These are phyloP conservation scores for Falco rusticolus DNA, from an alignment of 2,797 vertebrate species.

Conservation along the genomic window DNA sequence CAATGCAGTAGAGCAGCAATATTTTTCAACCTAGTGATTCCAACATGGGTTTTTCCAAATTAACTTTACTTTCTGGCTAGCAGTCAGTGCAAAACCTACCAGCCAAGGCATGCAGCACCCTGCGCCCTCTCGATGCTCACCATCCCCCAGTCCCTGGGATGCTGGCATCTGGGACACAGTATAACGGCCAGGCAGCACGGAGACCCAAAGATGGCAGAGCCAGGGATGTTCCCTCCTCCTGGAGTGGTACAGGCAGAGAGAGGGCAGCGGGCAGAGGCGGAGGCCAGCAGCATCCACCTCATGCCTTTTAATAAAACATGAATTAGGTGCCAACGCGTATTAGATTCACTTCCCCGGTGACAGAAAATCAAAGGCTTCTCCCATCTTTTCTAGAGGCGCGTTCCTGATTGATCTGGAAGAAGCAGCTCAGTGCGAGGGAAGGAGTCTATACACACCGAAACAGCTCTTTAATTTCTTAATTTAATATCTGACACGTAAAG, in stretches of 20 bases:
- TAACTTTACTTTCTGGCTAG: background rate
- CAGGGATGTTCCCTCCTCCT: background rate
- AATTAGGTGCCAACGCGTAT: slow-evolving; percentile 70
- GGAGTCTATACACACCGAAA: slow-evolving; percentile 74
- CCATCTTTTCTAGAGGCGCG: slow-evolving; percentile 72
- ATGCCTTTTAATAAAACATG: slow-evolving; percentile 78
- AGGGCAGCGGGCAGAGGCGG: slow-evolving; percentile 36
- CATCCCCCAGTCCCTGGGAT: rapidly evolving
- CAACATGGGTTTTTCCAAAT: background rate
- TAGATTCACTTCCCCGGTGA: slow-evolving; percentile 71
- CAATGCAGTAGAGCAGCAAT: background rate
- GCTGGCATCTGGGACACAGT: background rate
- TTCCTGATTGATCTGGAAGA: slow-evolving; percentile 74
- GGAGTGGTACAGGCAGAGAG: rapidly evolving
- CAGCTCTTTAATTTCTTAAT: slow-evolving; percentile 83
- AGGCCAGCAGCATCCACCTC: slow-evolving; percentile 43
- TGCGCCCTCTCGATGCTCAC: background rate
- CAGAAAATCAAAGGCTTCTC: slow-evolving; percentile 78
- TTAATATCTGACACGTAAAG: slow-evolving; percentile 86
- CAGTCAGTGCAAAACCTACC: background rate
- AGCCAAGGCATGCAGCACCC: rapidly evolving
- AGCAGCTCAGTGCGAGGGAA: slow-evolving; percentile 61
- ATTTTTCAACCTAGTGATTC: background rate
- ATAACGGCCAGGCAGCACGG: rapidly evolving
- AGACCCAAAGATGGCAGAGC: rapidly evolving